These are phyloP conservation scores for Acromyrmex charruanus DNA, from an alignment of 1,140 invertebrate species.

Conservation along the genomic window DNA sequence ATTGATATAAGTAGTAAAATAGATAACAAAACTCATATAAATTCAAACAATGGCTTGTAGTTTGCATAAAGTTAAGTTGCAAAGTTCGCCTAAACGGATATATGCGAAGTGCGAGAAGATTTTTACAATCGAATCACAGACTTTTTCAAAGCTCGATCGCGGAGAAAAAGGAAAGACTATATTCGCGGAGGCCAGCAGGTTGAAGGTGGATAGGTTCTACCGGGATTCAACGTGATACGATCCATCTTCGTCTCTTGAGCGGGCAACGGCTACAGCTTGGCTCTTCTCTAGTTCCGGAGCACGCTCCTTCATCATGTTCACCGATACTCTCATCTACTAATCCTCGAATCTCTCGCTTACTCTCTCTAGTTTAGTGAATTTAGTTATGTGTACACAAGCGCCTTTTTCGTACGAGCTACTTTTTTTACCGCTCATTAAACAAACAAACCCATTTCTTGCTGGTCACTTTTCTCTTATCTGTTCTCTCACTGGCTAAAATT, in stretches of 20 bases:
- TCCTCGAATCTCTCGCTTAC: conserved; percentile 44
- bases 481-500: background rate
- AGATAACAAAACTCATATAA: background rate
- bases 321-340: conserved; percentile 66
- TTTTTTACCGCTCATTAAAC: conserved; percentile 39
- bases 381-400: conserved; percentile 18
- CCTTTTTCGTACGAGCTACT: background rate
- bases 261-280: conserved; percentile 60
- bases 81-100: conserved; percentile 11
- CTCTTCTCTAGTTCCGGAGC: conserved; percentile 54
- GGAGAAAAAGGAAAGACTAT: conserved; percentile 52
- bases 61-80: background rate
- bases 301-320: conserved; percentile 75
- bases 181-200: conserved; percentile 63
- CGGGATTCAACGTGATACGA: conserved; percentile 72
- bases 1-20: background rate
- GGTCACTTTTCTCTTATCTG: background rate
- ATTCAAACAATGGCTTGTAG: background rate
- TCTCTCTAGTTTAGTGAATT: conserved; percentile 37
- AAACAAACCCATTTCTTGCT: conserved; percentile 27
- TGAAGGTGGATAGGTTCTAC: conserved; percentile 75
- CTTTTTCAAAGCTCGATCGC: conserved; percentile 41
- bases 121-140: conserved; percentile 54
- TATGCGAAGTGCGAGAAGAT: conserved; percentile 7
- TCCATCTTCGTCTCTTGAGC: conserved; percentile 74